Conservation (phyloP, 2,888 invertebrate species). For the Dusona sp. region DNA sequence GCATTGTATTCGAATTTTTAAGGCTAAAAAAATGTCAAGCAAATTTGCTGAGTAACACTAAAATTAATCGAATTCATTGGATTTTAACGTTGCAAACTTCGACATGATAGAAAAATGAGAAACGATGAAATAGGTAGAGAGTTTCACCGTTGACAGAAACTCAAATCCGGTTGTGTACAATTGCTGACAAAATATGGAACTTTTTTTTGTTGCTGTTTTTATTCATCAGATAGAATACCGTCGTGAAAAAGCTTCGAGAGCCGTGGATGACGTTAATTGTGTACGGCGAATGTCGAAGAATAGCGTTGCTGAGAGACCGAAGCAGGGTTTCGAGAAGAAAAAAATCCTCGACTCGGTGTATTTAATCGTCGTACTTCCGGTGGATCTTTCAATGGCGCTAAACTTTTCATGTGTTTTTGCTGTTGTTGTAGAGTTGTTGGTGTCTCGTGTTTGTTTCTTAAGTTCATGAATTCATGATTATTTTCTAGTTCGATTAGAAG, state of each 20-base stretch:
- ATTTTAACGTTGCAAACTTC: not conserved
- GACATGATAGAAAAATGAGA: not conserved
- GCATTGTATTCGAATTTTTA: not conserved
- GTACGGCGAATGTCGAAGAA: slow-evolving; percentile 20
- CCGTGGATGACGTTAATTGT: slow-evolving; percentile 12
- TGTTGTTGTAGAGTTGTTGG: too few relatives aligned
- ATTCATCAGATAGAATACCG: slow-evolving; percentile 78
- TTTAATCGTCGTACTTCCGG: slow-evolving; percentile 17
- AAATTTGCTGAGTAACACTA: too few relatives aligned
- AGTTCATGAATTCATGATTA: slow-evolving; percentile 61
- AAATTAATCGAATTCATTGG: not conserved
- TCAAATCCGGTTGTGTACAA: slow-evolving; percentile 55
- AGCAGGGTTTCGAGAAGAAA: slow-evolving; percentile 29
- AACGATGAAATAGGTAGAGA: not conserved
- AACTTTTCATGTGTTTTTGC: slow-evolving; percentile 41
- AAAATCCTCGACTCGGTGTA: slow-evolving; percentile 29
- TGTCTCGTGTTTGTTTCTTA: slow-evolving; percentile 11
- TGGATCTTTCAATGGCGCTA: slow-evolving; percentile 33
- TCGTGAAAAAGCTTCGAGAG: slow-evolving; percentile 67
- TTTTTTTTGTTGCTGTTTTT: slow-evolving; percentile 72
- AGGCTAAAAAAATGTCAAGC: not conserved
- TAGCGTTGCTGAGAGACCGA: slow-evolving; percentile 28
- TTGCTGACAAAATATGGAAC: slow-evolving; percentile 83
- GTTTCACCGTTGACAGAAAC: slow-evolving; percentile 21
- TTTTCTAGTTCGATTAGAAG: slow-evolving; percentile 77